Evolutionary conservation across 2,797 vertebrate genomes (phyloP), one percentile per base, ranked within the genome.

Genomic region (Molossus molossus): DNA sequence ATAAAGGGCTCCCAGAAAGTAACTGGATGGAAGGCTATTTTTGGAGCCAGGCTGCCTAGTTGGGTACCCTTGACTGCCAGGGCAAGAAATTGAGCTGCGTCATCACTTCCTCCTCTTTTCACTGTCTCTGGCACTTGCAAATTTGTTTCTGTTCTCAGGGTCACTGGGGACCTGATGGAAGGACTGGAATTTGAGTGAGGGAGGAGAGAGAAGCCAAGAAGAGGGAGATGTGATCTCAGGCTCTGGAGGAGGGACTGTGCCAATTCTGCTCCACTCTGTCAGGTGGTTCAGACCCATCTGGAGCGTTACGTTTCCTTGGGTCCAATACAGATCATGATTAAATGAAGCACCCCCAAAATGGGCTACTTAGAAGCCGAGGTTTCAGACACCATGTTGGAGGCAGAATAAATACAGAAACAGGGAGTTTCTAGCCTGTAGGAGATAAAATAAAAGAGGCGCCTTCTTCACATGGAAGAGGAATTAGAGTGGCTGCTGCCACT

Each of bases 91-190:
- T 0, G 40, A 91, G 84, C 62, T 69, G 45, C 1, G 8, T 86
- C 73, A 72, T 94, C 76, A 11, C 53, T 25, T 67, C 48, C n/a
- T 40, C 27, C 29, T 48, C 55, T 33, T 72, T 33, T 6, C 65
- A 70, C 65, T 18, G 29, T 60, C 70, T 57, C 55, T 87, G 93
- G 82, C 57, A 75, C 70, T 57, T 92, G 50, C 53, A 45, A 83
- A 29, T 93, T 85, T 83, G 87, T 90, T 94, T 93, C 48, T 92
- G 14, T 65, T 90, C 70, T 69, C 77, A 83, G 94, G 53, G 58
- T 93, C 77, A 40, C 84, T 76, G 45, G n/a, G 58, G 70, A 83
- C 25, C 33, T 70, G 45, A 21, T 37, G 87, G 87, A 25, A 86
- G 70, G 67, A 40, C 9, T 92, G 50, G 70, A 85, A 69, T 11